These are phyloP conservation scores for Synergus umbraculus DNA, from an alignment of 2,888 invertebrate species.

Conservation along the genomic window DNA sequence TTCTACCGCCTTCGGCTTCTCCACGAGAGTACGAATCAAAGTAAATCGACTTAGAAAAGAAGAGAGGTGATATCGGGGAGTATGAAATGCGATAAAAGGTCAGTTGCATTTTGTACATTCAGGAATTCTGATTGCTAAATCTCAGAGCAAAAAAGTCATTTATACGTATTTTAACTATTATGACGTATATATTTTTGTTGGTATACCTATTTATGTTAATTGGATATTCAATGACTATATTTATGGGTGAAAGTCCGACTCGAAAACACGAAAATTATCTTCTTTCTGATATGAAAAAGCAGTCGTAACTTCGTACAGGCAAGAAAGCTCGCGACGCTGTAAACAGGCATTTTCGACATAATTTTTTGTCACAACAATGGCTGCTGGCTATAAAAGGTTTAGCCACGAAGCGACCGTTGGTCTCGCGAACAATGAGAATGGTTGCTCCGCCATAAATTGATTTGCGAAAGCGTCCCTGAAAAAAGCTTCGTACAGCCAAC, in stretches of 20 bases:
- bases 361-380: slow-evolving; percentile 74
- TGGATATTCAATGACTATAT: background rate
- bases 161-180: too few relatives aligned
- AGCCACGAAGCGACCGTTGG: slow-evolving; percentile 68
- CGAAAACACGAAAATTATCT: slow-evolving; percentile 28
- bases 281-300: slow-evolving; percentile 18
- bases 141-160: background rate
- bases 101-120: background rate
- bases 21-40: slow-evolving; percentile 49
- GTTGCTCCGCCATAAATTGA: slow-evolving; percentile 75
- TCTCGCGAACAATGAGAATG: slow-evolving; percentile 72
- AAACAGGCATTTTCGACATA: slow-evolving; percentile 61
- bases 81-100: background rate
- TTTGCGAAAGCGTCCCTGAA: slow-evolving; percentile 74
- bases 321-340: slow-evolving; percentile 36
- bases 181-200: too few relatives aligned
- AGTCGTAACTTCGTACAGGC: slow-evolving; percentile 23
- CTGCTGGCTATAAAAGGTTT: slow-evolving; percentile 72
- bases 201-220: too few relatives aligned
- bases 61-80: background rate
- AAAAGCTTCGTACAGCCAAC: slow-evolving; percentile 62
- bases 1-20: slow-evolving; percentile 50
- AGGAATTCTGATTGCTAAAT: background rate
- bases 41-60: slow-evolving; percentile 55
- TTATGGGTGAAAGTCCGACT: background rate